Conservation (phyloP, 1,140 invertebrate genomes). For the Cotesia typhae region DNA sequence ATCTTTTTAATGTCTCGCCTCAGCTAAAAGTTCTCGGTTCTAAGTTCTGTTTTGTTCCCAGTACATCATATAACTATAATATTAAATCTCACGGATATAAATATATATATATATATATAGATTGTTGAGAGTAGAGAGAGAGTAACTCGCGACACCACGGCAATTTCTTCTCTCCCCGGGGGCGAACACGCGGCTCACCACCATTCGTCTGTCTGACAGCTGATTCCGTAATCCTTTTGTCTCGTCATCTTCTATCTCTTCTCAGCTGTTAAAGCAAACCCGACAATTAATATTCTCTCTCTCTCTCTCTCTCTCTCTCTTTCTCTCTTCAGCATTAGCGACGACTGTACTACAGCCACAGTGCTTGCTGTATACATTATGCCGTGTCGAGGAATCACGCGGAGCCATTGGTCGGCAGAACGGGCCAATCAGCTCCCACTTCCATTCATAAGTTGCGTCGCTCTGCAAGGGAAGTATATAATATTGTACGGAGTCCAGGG, state of each 20-base stretch:
- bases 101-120: no score
- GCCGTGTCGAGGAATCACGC: constrained; percentile 33
- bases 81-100: no score
- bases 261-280: constrained; percentile 19
- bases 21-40: no score
- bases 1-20: no score
- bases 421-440: constrained; percentile 51
- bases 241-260: constrained; percentile 1
- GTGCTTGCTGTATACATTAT: neutral
- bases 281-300: constrained; percentile 23
- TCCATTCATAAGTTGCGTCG: constrained; percentile 56
- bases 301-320: constrained; percentile 30
- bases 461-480: constrained; percentile 41
- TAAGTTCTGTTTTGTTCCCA: no score
- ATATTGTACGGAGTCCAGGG: neutral
- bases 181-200: constrained; percentile 27
- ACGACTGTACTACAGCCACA: constrained; percentile 21
- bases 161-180: constrained; percentile 30
- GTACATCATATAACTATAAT: no score
- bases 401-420: constrained; percentile 43
- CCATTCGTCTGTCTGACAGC: constrained; percentile 34
- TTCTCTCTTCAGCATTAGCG: neutral
- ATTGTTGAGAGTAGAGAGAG: neutral
- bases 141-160: neutral
- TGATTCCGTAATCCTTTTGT: constrained; percentile 40